Base-by-base conservation (phyloP, 92 coral and sea anemone genomes). In the Parazoanthus swiftii region DNA sequence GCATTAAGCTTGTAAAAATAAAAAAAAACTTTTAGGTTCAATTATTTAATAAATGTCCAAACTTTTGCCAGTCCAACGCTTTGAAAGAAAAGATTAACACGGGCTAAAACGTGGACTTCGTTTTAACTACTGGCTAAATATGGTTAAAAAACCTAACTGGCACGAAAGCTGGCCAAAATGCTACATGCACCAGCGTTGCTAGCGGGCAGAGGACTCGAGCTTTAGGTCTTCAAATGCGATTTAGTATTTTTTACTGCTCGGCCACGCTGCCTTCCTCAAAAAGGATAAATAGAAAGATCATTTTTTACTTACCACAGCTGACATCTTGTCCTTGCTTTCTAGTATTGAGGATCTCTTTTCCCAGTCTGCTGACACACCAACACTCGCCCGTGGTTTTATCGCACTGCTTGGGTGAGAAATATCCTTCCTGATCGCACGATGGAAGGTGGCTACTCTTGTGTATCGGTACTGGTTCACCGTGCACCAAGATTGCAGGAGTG, bases 401-500 rank as follows among this genome's bases (percentile, higher is more conserved):
- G 21, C 77, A 74, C 39, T 74, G 59, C 36, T 78, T 78, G 65
- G 58, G 82, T 26, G 39, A 14, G 66, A 46, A 78, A 51, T 43
- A 78, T 6, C 82, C 82, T 15, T 78, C 82, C 2, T 48, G 20
- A 9, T 78, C 82, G 18, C 82, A 78, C 42, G 39, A 25, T 48
- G 82, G 82, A 26, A 78, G 82, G 42, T 44, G 38, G 8, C 58
- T 78, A 26, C 25, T 48, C 59, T 78, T 78, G 66, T 78, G 38
- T 44, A 50, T 48, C 38, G 66, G 16, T 3, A 46, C 37, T 79
- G 82, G 82, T 26, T 82, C 85, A 42, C 88, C 91, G 6, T 20
- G 82, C 36, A 89, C 65, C 46, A 89, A 35, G 68, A 89, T 54
- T 23, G 82, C 29, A 25, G 83, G 88, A 1, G 67, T 18, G 1